phyloP scores from a whole-genome alignment of 1,140 invertebrate genomes.

The Diorhabda elongata region DNA sequence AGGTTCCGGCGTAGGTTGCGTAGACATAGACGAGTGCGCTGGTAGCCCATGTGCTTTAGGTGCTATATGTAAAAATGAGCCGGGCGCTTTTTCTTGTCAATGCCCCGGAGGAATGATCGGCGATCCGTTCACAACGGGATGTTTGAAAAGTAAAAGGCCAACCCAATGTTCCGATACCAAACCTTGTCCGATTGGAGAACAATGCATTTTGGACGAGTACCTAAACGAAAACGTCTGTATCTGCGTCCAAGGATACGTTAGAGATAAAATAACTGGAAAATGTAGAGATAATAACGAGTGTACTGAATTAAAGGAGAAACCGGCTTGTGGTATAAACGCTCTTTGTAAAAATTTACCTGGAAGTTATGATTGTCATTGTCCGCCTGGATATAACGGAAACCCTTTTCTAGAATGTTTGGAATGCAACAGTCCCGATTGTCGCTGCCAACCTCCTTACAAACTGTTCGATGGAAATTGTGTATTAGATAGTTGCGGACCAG shows the following conservation, averaged over 20 bases:
- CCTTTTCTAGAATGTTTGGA: constrained; percentile 80
- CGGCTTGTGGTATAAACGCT: constrained; percentile 79
- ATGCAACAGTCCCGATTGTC: constrained; percentile 77
- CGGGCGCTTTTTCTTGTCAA: constrained; percentile 80
- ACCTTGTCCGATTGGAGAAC: constrained; percentile 78
- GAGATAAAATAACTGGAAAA: constrained; percentile 65
- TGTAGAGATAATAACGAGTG: constrained; percentile 90
- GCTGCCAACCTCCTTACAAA: constrained; percentile 82
- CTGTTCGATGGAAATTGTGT: constrained; percentile 75
- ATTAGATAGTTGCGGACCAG: constrained; percentile 74
- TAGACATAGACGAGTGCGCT: constrained; percentile 81
- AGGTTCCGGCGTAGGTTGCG: constrained; percentile 70
- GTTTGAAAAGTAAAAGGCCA: constrained; percentile 58
- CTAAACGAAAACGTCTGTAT: constrained; percentile 76
- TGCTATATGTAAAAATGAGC: constrained; percentile 83
- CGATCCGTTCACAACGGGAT: constrained; percentile 71
- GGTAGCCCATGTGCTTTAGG: constrained; percentile 72
- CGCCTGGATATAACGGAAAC: constrained; percentile 81
- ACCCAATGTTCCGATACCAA: constrained; percentile 65
- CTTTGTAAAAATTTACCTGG: constrained; percentile 89
- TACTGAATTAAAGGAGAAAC: constrained; percentile 63
- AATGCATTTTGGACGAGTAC: constrained; percentile 73
- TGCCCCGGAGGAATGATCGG: constrained; percentile 71
- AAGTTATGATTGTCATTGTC: constrained; percentile 91
- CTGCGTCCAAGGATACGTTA: constrained; percentile 76